Conservation (phyloP, 2,888 invertebrate species). For the Tinea semifulvella region DNA sequence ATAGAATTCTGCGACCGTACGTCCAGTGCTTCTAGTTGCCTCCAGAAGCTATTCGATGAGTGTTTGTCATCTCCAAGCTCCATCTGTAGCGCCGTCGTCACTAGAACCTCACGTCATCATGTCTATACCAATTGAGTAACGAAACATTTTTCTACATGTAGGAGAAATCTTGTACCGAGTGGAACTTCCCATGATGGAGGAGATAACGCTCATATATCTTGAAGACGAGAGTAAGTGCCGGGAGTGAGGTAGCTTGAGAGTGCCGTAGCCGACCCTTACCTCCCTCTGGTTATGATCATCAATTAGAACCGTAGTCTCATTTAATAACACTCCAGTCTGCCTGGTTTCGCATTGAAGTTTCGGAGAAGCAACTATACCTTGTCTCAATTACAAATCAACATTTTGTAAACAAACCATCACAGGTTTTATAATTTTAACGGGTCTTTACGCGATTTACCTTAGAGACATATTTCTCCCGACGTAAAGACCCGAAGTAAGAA, state of each 20-base stretch:
- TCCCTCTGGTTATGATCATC: constrained; percentile 69
- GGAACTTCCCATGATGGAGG: constrained; percentile 93
- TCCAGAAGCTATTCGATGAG: constrained; percentile 23
- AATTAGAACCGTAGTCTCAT: constrained; percentile 67
- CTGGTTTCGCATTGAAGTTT: no score
- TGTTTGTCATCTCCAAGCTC: constrained; percentile 5
- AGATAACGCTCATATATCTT: constrained; percentile 93
- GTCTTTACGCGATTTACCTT: no score
- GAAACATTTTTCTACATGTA: constrained; percentile 67
- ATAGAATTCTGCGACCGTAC: constrained; percentile 27
- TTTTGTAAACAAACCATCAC: no score
- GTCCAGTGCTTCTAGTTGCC: constrained; percentile 66
- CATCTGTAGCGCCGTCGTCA: neutral
- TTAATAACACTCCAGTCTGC: constrained; percentile 64
- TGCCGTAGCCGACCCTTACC: constrained; percentile 69
- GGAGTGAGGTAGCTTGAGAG: constrained; percentile 73
- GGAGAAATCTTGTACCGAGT: constrained; percentile 93
- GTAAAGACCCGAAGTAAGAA: no score
- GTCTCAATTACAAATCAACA: no score
- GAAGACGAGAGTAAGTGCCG: constrained; percentile 83
- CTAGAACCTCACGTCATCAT: neutral
- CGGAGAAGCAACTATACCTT: no score
- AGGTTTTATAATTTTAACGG: no score
- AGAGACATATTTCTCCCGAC: no score
- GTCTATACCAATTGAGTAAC: constrained; percentile 37